Conservation (phyloP, 2,113 vertebrate genomes). For the Sardina pilchardus region DNA sequence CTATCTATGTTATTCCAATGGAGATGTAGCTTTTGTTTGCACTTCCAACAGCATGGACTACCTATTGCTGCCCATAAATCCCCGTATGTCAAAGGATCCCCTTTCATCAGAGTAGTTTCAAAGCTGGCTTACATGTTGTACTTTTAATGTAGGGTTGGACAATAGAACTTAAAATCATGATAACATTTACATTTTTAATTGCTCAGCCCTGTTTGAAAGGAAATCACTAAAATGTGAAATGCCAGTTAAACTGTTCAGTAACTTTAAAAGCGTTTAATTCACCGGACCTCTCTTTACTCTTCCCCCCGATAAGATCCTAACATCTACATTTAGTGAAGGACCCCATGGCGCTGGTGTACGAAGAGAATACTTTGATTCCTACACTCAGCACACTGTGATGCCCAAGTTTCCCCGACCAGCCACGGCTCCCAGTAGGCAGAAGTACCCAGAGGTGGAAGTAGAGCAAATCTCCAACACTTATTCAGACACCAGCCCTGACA, state of each 20-base stretch:
- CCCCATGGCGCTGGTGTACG: slow-evolving; percentile 1
- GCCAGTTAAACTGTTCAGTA: background rate
- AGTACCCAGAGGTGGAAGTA: slow-evolving; percentile 39
- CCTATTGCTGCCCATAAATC: too few relatives aligned
- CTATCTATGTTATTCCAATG: too few relatives aligned
- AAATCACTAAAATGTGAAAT: background rate
- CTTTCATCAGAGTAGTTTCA: too few relatives aligned
- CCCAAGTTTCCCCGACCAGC: slow-evolving; percentile 43
- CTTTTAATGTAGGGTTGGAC: too few relatives aligned
- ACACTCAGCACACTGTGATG: slow-evolving; percentile 61
- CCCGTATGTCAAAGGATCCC: too few relatives aligned
- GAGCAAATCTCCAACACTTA: slow-evolving; percentile 34
- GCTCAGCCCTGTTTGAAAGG: background rate
- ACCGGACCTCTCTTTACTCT: background rate
- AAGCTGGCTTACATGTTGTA: too few relatives aligned
- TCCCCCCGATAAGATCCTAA: slow-evolving; percentile 45
- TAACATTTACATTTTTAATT: too few relatives aligned
- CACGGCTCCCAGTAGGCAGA: slow-evolving; percentile 49
- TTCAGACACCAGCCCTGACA: slow-evolving; percentile 44
- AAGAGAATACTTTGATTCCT: slow-evolving; percentile 50
- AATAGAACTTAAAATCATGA: too few relatives aligned
- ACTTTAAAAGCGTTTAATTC: background rate
- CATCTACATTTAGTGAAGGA: slow-evolving; percentile 44
- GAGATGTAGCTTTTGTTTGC: too few relatives aligned
- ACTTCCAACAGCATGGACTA: too few relatives aligned